Base-by-base conservation (phyloP, 92 coral and sea anemone genomes). In the Actinernus sp. region DNA sequence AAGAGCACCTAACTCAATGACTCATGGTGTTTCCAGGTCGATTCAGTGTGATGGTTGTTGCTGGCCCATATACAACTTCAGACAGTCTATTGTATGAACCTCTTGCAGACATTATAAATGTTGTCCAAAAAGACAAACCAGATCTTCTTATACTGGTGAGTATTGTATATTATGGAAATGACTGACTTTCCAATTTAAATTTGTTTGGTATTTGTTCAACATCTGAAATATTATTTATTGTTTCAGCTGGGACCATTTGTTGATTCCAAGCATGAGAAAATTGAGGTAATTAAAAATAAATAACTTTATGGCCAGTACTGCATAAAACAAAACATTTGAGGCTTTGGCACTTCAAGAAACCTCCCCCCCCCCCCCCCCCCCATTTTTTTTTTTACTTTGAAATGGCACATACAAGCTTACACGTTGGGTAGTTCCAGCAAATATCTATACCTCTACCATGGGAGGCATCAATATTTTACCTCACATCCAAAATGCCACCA, bases 61-160 rank as follows among this genome's bases (percentile, higher is more conserved):
- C 97, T 40, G 98, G 98, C 7, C 98, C 97, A 2, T 94, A 81
- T 34, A 90, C 98, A 26, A 94, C 98, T 14, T 87, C 98, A 61
- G 98, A 94, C 59, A 90, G 87, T 43, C 68, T 63, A 8, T 55
- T 67, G 39, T 94, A 94, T 77, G 98, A 94, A 37, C 98, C 98
- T 11, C 87, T 94, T 40, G 49, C 66, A 24, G 98, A 94, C 53
- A 82, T 94, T 29, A 87, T 94, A 39, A 52, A 33, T 22, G 73
- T 55, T 12, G 89, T 87, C 10, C 73, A 83, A 58, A 86, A 81
- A 26, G 90, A 87, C 14, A 62, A 84, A 63, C 98, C 98, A 31
- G 92, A 94, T 55, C 80, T 94, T 7, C 83, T 94, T 30, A 65
- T 94, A 61, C 63, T 94, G 82, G 98, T 94, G 54, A 73, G 67